These are phyloP conservation scores for Aphidius gifuensis DNA, from an alignment of 1,140 invertebrate species.

Conservation along the genomic window DNA sequence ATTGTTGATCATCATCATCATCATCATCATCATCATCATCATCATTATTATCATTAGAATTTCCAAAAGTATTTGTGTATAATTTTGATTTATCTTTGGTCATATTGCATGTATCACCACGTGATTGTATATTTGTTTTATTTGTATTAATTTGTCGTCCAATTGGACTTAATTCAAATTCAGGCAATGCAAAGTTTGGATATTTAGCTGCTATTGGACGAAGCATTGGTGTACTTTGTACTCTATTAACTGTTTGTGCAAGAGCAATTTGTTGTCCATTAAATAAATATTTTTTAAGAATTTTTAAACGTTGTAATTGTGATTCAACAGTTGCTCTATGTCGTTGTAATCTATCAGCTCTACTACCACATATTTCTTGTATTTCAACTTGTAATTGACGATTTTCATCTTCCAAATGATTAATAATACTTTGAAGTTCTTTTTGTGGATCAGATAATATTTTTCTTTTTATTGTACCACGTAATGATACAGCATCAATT, in stretches of 20 bases:
- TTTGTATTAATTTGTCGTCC: conserved; percentile 40
- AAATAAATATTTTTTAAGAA: conserved; percentile 53
- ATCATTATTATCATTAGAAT: conserved; percentile 5
- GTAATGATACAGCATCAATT: conserved; percentile 38
- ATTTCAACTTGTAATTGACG: conserved; percentile 50
- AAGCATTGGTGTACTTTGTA: conserved; percentile 52
- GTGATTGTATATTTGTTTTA: conserved; percentile 21
- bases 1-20: conserved; percentile 10
- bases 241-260: conserved; percentile 36
- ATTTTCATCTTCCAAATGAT: conserved; percentile 57
- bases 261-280: conserved; percentile 31
- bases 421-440: conserved; percentile 58
- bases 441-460: conserved; percentile 50
- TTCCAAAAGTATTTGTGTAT: background rate
- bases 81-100: background rate
- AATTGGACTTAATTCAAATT: conserved; percentile 54
- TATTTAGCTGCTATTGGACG: conserved; percentile 40
- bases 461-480: conserved; percentile 44
- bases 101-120: conserved; percentile 24
- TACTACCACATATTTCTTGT: conserved; percentile 44
- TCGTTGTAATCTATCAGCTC: conserved; percentile 44
- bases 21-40: conserved; percentile 5
- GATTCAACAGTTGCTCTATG: conserved; percentile 53
- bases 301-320: conserved; percentile 54
- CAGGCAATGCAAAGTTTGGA: conserved; percentile 40